Base-by-base conservation (phyloP, 2,888 invertebrate genomes). In the Himalopsyche tibetana region DNA sequence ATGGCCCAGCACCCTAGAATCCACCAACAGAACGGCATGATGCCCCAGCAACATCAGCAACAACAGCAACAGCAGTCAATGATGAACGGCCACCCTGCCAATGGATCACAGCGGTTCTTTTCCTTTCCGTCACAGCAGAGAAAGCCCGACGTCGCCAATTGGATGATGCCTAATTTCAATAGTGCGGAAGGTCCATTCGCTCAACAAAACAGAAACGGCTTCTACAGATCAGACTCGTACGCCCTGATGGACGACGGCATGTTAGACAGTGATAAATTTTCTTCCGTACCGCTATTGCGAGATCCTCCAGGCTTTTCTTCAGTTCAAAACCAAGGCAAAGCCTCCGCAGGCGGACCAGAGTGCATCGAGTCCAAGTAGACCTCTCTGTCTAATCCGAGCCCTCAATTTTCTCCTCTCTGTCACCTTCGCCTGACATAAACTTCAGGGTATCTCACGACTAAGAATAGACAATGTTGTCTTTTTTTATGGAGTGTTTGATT, bases 351-450 rank as follows among this genome's bases (percentile, higher is more conserved):
- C 90, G 91, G 92, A 89, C 91, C 92, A 88, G 93, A 93, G 89
- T 93, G 93, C 91, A 93, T 93, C 92, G 93, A 93, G 91, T 93
- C 93, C 90, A 93, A 93, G 91, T 93, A 93, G 90, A 80, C 42
- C 42, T n/a, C 6, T 28, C 74, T 74, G 63, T 63, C 63, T 4
- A 63, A 63, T 63, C 19, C 28, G 28, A 63, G n/a, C 63, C 15
- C 63, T n/a, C 63, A 19, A 15, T 15, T 51, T 51, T 15, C 51
- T 51, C 51, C 12, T 15, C 12, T 15, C 51, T 51, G 15, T 9
- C 51, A 51, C 6, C 51, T 51, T 51, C 15, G 15, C 51, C 45
- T 15, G 5, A 51, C 5, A 4, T 51, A 8, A 15, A 51, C 12
- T 51, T 51, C 51, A 15, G 51, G 51, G 51, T 51, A 51, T 51